A percentile compares a stretch with the other conserved stretches of the same genome.
Evolutionary conservation across 2,888 invertebrate genomes (phyloP).

Genomic region (Crioceris asparagi): DNA sequence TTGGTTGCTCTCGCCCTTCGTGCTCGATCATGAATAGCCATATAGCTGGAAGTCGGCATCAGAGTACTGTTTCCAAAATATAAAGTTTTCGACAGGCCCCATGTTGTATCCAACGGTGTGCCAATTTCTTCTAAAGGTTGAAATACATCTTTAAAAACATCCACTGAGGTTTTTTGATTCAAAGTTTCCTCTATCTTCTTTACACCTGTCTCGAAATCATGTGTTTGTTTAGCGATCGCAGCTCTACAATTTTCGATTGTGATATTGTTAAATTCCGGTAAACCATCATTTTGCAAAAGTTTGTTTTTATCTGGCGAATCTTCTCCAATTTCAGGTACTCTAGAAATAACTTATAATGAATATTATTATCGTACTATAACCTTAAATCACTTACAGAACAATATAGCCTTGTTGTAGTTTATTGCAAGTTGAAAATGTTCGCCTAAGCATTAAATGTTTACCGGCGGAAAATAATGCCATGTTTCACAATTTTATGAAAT

Average conservation of each 20-base stretch:
- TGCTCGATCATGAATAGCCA: constrained; percentile 71
- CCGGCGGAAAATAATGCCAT: constrained; percentile 37
- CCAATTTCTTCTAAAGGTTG: constrained; percentile 64
- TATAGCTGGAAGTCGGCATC: constrained; percentile 69
- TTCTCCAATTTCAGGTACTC: constrained; percentile 74
- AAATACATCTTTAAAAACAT: constrained; percentile 59
- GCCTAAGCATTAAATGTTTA: constrained; percentile 20
- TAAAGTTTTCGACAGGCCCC: constrained; percentile 78
- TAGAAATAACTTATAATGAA: constrained; percentile 30
- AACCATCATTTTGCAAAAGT: constrained; percentile 58
- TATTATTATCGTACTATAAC: constrained; percentile 4
- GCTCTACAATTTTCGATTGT: constrained; percentile 77
- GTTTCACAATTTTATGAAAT: too few species aligned
- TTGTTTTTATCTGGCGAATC: constrained; percentile 68
- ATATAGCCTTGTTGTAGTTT: constrained; percentile 49
- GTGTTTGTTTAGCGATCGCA: constrained; percentile 70
- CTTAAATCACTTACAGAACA: constrained; percentile 51
- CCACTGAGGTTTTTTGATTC: constrained; percentile 38
- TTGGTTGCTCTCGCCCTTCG: constrained; percentile 61
- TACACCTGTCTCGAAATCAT: constrained; percentile 70
- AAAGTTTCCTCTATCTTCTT: constrained; percentile 54
- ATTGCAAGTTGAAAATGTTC: constrained; percentile 13
- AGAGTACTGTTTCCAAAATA: constrained; percentile 68
- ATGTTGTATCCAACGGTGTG: constrained; percentile 67
- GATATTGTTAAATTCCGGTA: constrained; percentile 72